A percentile compares a stretch with the other conserved stretches of the same genome.
Conservation (phyloP, 2,113 vertebrate genomes). For the Helogale parvula region DNA sequence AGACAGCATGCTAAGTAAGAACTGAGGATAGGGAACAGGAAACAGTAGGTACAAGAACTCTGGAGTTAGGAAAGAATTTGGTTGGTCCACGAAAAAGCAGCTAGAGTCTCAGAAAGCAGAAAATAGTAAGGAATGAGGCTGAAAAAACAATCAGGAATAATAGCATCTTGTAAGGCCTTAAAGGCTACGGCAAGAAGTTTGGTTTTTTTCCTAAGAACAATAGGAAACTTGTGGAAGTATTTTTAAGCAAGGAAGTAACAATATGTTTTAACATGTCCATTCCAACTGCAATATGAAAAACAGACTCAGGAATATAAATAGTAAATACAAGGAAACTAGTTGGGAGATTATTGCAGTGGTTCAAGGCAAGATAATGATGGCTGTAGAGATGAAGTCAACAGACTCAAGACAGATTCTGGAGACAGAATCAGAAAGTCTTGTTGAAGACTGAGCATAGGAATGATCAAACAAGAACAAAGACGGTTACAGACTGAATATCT, state of each 20-base stretch:
- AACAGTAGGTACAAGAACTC: background rate
- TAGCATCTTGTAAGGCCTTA: background rate
- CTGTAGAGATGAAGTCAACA: background rate
- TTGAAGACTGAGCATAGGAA: background rate
- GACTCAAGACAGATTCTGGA: background rate
- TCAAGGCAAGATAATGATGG: background rate
- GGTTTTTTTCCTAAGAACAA: background rate
- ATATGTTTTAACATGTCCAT: background rate
- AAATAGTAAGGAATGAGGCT: background rate
- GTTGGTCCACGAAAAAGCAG: background rate
- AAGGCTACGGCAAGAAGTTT: background rate
- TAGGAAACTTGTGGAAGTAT: background rate
- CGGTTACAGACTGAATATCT: background rate
- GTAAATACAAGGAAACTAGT: background rate
- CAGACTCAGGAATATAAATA: background rate
- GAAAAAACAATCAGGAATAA: background rate
- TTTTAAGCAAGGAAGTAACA: background rate
- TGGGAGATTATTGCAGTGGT: background rate
- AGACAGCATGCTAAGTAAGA: background rate
- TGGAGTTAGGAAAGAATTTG: background rate
- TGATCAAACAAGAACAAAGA: background rate
- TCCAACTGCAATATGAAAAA: background rate
- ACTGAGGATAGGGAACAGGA: background rate
- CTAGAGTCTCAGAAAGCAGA: background rate
- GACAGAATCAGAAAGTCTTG: background rate